A percentile compares a stretch with the other conserved stretches of the same genome.
Conservation (phyloP, 2,797 vertebrate species). For the Squalus acanthias region DNA sequence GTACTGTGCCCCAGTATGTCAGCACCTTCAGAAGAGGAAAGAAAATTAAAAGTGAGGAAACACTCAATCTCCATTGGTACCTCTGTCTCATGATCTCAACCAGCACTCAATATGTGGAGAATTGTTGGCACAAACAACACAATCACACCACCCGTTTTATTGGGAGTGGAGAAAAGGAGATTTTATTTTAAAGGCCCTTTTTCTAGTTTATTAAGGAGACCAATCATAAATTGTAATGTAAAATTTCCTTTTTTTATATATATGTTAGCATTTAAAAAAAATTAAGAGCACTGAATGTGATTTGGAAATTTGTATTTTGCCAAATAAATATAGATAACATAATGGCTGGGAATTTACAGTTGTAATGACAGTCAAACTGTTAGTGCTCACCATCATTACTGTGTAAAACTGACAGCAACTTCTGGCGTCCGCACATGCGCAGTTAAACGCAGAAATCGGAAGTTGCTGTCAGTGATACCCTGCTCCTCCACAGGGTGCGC, state of each 20-base stretch:
- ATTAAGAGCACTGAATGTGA: not conserved
- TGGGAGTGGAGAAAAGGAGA: not conserved
- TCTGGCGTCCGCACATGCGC: too few species aligned
- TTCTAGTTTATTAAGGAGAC: not conserved
- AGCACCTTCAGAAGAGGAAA: not conserved
- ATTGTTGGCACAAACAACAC: not conserved
- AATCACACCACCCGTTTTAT: not conserved
- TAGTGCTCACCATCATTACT: too few species aligned
- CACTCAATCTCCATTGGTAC: not conserved
- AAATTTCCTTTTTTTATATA: not conserved
- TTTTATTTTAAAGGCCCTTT: not conserved
- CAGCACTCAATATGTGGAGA: not conserved
- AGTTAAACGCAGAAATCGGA: too few species aligned
- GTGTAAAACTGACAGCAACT: too few species aligned
- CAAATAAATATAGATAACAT: not conserved
- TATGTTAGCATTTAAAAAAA: not conserved
- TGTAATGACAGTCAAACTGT: too few species aligned
- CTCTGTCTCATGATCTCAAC: not conserved
- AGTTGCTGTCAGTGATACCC: too few species aligned
- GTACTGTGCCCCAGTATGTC: not conserved
- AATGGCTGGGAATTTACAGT: not conserved
- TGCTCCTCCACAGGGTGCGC: too few species aligned
- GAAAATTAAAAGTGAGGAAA: not conserved
- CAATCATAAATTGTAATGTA: not conserved
- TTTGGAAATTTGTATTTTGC: not conserved